These are phyloP conservation scores for Syrmaticus mikado DNA, from an alignment of 2,113 vertebrate genomes.

Conservation along the genomic window DNA sequence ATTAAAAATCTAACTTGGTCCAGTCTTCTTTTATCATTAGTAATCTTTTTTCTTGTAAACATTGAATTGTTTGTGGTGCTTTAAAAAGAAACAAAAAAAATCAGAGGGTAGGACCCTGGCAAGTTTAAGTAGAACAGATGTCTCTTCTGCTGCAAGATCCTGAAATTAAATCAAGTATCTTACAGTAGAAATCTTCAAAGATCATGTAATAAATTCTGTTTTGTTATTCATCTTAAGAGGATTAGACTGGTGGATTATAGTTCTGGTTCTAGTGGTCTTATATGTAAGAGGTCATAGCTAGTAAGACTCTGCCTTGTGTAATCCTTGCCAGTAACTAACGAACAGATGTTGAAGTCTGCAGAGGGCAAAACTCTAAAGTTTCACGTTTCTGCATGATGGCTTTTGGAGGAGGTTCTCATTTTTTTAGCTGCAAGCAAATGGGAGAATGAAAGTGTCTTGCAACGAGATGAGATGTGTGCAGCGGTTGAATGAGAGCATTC, in stretches of 20 bases:
- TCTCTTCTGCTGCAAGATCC: neutral
- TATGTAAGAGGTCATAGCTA: neutral
- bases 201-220: neutral
- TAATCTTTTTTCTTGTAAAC: neutral
- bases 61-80: neutral
- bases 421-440: neutral
- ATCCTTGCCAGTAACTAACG: neutral
- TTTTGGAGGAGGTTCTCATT: neutral
- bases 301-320: neutral
- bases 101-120: neutral
- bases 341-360: neutral
- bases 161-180: neutral
- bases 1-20: neutral
- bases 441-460: neutral
- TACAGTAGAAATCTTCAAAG: neutral
- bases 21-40: neutral
- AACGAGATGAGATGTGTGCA: neutral
- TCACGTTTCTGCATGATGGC: neutral
- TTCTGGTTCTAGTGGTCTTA: neutral
- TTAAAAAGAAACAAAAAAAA: neutral
- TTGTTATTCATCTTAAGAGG: neutral
- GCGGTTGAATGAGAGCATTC: neutral
- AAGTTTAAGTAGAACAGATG: neutral
- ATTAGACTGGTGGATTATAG: neutral
- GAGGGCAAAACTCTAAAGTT: neutral